A percentile compares a stretch with the other conserved stretches of the same genome.
Conservation (phyloP, 1,140 invertebrate species). For the Drosophila carrolli region DNA sequence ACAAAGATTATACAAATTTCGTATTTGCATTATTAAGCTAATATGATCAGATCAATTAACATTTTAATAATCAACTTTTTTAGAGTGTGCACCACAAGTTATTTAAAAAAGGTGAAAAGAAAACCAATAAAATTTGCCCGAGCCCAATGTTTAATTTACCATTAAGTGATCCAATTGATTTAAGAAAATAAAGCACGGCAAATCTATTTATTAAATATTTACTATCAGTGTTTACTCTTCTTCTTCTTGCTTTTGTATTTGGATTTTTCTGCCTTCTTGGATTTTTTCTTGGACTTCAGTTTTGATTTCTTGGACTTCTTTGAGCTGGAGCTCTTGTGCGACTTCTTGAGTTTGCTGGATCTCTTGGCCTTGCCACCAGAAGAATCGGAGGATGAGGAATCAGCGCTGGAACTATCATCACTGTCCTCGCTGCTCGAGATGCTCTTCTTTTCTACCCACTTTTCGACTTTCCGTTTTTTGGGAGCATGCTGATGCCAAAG, state of each 20-base stretch:
- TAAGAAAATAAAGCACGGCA: constrained; percentile 9
- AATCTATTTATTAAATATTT: constrained; percentile 19
- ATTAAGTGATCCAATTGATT: constrained; percentile 22
- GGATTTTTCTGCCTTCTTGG: constrained; percentile 71
- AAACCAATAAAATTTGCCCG: not conserved
- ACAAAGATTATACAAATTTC: too few species aligned
- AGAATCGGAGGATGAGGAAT: constrained; percentile 22
- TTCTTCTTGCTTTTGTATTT: constrained; percentile 64
- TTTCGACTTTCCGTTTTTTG: constrained; percentile 50
- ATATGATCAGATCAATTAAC: too few species aligned
- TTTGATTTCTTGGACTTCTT: constrained; percentile 70
- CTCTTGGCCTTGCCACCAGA: constrained; percentile 30
- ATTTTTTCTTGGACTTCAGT: constrained; percentile 69
- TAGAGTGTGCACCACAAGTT: too few species aligned
- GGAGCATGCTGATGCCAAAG: constrained; percentile 61
- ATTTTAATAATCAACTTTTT: too few species aligned
- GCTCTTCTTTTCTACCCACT: constrained; percentile 65
- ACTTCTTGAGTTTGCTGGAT: constrained; percentile 52
- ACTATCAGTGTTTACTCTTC: constrained; percentile 56
- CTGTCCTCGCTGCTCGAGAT: constrained; percentile 53
- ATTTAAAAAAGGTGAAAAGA: not conserved
- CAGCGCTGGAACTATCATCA: constrained; percentile 37
- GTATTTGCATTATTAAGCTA: too few species aligned
- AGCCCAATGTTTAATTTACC: constrained; percentile 14
- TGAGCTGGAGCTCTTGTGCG: constrained; percentile 54